A percentile compares a stretch with the other conserved stretches of the same genome.
These are phyloP conservation scores for Callinectes sapidus DNA, from an alignment of 2,888 invertebrate species.

Conservation along the genomic window DNA sequence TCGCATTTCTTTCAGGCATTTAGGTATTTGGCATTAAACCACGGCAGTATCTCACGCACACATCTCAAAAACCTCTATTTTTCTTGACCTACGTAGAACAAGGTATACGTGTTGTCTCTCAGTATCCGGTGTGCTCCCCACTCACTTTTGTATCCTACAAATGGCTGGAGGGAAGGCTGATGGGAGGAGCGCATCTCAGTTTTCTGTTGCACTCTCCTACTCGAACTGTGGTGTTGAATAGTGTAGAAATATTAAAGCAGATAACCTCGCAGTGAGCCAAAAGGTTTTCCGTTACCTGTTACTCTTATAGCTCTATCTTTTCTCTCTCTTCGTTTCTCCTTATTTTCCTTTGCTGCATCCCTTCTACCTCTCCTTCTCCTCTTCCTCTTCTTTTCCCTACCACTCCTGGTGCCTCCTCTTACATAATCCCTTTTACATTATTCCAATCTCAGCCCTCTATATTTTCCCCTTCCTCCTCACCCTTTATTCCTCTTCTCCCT, in stretches of 20 bases:
- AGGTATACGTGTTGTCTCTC: not conserved
- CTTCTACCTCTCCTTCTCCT: not conserved
- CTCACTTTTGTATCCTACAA: not conserved
- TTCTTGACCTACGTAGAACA: no score
- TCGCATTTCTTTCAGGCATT: no score
- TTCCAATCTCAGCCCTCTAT: not conserved
- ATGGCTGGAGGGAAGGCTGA: not conserved
- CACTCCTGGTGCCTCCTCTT: not conserved
- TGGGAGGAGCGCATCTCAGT: not conserved
- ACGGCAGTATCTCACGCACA: no score
- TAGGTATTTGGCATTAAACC: no score
- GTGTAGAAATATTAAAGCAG: not conserved
- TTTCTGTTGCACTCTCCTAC: not conserved
- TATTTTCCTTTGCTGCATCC: not conserved
- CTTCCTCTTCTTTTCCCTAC: not conserved
- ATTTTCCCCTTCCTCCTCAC: not conserved
- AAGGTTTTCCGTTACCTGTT: not conserved
- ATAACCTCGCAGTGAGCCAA: not conserved
- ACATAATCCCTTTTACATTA: constrained; percentile 1
- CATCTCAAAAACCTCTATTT: no score
- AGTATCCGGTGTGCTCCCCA: not conserved
- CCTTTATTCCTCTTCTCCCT: not conserved
- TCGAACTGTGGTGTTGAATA: not conserved
- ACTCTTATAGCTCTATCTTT: not conserved
- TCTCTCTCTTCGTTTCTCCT: not conserved